Conservation (phyloP, 2,113 vertebrate genomes). For the Mungos mungo region DNA sequence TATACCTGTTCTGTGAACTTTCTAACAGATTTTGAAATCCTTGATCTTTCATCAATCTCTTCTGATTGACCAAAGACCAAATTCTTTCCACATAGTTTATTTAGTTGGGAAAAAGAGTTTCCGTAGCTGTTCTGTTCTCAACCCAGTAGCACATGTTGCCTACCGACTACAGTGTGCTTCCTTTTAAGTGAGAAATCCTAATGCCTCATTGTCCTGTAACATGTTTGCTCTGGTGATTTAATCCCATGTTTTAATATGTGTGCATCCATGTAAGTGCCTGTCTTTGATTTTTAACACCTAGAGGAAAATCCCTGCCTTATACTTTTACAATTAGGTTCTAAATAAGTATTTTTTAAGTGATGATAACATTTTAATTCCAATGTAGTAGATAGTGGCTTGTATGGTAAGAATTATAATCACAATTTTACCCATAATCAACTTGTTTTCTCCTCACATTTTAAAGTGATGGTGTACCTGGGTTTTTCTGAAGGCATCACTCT, state of each 20-base stretch:
- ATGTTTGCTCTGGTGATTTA: neutral
- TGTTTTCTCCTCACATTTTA: neutral
- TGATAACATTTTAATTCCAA: neutral
- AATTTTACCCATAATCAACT: neutral
- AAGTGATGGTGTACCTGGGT: neutral
- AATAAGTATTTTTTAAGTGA: neutral
- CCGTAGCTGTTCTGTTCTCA: neutral
- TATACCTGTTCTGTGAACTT: constrained; percentile 65
- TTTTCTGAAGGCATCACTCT: neutral
- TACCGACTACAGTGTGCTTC: neutral
- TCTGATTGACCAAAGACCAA: constrained; percentile 59
- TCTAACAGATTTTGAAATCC: constrained; percentile 71
- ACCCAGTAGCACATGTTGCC: neutral
- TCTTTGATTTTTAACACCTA: neutral
- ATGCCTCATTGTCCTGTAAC: neutral
- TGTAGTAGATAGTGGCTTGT: neutral
- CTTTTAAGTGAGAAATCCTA: neutral
- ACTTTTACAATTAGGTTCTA: neutral
- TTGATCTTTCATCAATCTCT: constrained; percentile 55
- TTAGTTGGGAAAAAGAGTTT: constrained; percentile 9
- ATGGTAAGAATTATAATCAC: neutral
- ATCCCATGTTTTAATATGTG: neutral
- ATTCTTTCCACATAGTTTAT: constrained; percentile 71
- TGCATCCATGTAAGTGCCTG: neutral
- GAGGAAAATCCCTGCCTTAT: neutral